These are phyloP conservation scores for Salvator merianae DNA, from an alignment of 2,113 vertebrate genomes.

Conservation along the genomic window DNA sequence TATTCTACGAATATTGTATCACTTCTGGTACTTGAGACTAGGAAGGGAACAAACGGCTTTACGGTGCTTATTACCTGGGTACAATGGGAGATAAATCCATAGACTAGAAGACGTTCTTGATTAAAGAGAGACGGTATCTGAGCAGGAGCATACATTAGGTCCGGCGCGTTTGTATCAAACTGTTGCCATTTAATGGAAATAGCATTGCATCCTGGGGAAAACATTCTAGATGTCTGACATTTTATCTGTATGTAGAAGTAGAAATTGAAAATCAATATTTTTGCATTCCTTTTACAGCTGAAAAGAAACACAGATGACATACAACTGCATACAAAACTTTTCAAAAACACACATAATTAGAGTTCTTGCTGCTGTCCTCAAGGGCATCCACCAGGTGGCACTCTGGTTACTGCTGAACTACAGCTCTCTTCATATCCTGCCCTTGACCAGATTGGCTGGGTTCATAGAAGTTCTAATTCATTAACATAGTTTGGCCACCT, in stretches of 20 bases:
- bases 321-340: background rate
- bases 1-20: background rate
- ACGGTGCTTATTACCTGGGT: slow-evolving; percentile 76
- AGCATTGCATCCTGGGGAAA: slow-evolving; percentile 80
- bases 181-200: slow-evolving; percentile 89
- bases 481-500: too few species aligned
- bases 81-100: slow-evolving; percentile 84
- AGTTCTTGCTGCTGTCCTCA: background rate
- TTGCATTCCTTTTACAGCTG: background rate
- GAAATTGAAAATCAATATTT: slow-evolving; percentile 12
- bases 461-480: too few species aligned
- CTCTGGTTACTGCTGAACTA: too few species aligned
- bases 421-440: too few species aligned
- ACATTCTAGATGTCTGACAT: slow-evolving; percentile 73
- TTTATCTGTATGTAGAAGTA: slow-evolving; percentile 71
- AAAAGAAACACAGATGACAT: background rate
- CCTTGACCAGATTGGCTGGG: too few species aligned
- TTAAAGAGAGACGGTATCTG: slow-evolving; percentile 82
- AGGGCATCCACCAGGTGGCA: too few species aligned
- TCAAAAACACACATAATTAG: background rate
- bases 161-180: slow-evolving; percentile 58
- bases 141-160: slow-evolving; percentile 81
- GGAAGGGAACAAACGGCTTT: background rate
- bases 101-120: slow-evolving; percentile 81
- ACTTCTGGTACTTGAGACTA: background rate